phyloP scores from a whole-genome alignment of 2,113 vertebrate species.

The Melanerpes aurifrons region DNA sequence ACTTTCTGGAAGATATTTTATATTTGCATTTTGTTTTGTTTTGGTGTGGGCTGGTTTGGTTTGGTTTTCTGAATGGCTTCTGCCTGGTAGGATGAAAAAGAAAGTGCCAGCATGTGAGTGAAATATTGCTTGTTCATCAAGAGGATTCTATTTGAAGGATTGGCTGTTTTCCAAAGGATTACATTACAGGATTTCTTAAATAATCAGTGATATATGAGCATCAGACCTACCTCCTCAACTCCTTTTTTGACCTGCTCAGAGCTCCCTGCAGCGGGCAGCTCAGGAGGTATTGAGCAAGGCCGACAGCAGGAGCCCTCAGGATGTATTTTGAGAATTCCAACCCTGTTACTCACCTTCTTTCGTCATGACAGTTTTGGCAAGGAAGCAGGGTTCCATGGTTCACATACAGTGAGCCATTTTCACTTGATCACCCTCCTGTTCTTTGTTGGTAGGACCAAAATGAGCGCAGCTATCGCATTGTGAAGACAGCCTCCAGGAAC shows the following conservation, averaged over 20 bases:
- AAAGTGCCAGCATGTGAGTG: background rate
- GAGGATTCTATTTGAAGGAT: slow-evolving; percentile 1
- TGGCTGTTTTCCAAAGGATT: slow-evolving; percentile 21
- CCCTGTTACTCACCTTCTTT: background rate
- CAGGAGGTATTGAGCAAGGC: background rate
- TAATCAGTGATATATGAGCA: slow-evolving; percentile 8
- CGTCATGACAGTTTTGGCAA: background rate
- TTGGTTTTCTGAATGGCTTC: background rate
- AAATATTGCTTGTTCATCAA: slow-evolving; percentile 44
- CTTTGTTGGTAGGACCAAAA: slow-evolving; percentile 88
- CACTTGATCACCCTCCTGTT: background rate
- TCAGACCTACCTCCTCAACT: background rate
- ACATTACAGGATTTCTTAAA: slow-evolving; percentile 2
- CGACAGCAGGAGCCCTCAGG: background rate
- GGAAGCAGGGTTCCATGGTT: background rate
- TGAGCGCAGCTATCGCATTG: slow-evolving; percentile 95
- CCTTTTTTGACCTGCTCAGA: slow-evolving; percentile 15
- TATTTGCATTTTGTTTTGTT: background rate
- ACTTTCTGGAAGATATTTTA: background rate
- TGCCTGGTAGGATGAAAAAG: background rate
- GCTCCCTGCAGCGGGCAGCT: background rate
- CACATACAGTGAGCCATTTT: background rate
- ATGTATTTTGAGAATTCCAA: background rate
- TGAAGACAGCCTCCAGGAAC: slow-evolving; percentile 89
- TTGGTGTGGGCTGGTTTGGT: no score